Conservation (phyloP, 2,888 invertebrate genomes). For the Antitype chi region DNA sequence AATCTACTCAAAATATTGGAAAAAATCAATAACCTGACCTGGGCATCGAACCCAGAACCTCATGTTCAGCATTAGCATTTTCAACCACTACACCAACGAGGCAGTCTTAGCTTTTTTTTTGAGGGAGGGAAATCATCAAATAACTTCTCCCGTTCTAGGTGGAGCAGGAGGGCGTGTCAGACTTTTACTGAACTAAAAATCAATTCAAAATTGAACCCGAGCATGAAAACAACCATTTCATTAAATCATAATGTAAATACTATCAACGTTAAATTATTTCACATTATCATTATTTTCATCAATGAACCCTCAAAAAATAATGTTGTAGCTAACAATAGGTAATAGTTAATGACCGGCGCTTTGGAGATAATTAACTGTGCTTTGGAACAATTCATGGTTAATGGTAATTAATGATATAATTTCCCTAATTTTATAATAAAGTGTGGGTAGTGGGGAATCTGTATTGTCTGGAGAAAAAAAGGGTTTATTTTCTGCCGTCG, state of each 20-base stretch:
- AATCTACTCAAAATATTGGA: too few species aligned
- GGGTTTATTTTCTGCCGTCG: neutral
- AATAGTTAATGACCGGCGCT: constrained; percentile 23
- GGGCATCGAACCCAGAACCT: too few species aligned
- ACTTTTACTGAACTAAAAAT: too few species aligned
- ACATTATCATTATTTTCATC: neutral
- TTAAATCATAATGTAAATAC: constrained; percentile 10
- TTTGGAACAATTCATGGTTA: constrained; percentile 30
- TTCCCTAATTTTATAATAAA: neutral
- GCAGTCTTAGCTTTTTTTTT: too few species aligned
- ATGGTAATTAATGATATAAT: constrained; percentile 33
- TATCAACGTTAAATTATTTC: constrained; percentile 12
- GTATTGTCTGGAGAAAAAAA: constrained; percentile 19
- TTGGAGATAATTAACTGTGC: constrained; percentile 5
- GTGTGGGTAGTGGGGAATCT: neutral
- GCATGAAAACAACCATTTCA: constrained; percentile 1
- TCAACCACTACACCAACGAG: too few species aligned
- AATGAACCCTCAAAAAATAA: constrained; percentile 25
- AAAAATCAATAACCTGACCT: too few species aligned
- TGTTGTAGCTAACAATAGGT: constrained; percentile 10
- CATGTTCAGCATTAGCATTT: too few species aligned
- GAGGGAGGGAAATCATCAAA: too few species aligned
- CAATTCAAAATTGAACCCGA: neutral
- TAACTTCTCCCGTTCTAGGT: too few species aligned
- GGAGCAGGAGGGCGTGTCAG: too few species aligned